These are phyloP conservation scores for Thalpophila matura DNA, from an alignment of 2,888 invertebrate genomes.

Conservation along the genomic window DNA sequence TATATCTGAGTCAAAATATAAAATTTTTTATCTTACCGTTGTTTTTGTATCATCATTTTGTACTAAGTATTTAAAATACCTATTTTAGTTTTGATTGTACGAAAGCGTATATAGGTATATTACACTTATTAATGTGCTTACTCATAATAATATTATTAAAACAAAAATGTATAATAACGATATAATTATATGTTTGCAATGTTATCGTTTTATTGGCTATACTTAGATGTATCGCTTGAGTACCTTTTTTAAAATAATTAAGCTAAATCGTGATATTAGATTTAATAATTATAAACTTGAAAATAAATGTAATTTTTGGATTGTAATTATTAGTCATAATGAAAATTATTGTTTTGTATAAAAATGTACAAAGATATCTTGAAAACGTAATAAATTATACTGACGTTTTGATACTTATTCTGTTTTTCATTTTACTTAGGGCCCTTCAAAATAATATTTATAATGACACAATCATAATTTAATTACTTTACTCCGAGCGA, in stretches of 20 bases:
- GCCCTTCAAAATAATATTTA: constrained; percentile 38
- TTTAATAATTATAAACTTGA: constrained; percentile 89
- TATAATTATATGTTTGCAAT: constrained; percentile 77
- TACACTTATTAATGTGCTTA: constrained; percentile 70
- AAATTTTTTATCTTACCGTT: constrained; percentile 25
- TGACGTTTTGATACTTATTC: constrained; percentile 89
- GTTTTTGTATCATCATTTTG: constrained; percentile 43
- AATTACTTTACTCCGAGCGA: constrained; percentile 38
- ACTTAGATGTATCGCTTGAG: constrained; percentile 84
- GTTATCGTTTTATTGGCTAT: constrained; percentile 81
- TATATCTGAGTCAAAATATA: constrained; percentile 27
- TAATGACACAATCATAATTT: constrained; percentile 26
- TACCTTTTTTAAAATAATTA: constrained; percentile 86
- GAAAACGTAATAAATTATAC: constrained; percentile 90
- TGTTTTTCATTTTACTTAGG: constrained; percentile 76
- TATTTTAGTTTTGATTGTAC: constrained; percentile 48
- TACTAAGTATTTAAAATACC: constrained; percentile 25
- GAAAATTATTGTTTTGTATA: constrained; percentile 90
- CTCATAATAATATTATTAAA: constrained; percentile 59
- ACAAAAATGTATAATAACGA: constrained; percentile 68
- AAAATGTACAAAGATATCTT: constrained; percentile 90
- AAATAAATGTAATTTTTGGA: constrained; percentile 90
- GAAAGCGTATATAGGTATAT: constrained; percentile 60
- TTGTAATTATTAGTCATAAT: constrained; percentile 90
- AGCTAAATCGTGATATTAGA: constrained; percentile 91